These are phyloP conservation scores for Microtus montanus DNA, from an alignment of 2,113 vertebrate genomes.

Conservation along the genomic window DNA sequence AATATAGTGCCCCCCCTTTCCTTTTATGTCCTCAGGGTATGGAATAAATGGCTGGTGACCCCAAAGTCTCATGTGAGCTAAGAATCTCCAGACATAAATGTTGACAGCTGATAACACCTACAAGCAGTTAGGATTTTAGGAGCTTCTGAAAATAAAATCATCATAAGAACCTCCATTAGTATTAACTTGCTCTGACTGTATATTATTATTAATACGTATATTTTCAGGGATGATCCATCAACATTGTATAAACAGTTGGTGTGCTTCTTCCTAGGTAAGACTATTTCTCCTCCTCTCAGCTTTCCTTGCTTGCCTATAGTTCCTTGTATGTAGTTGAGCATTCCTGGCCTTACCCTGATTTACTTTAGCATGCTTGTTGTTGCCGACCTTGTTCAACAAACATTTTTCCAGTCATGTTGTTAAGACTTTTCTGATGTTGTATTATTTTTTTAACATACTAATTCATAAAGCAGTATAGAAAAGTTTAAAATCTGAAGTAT, in stretches of 20 bases:
- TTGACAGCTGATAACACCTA: not conserved
- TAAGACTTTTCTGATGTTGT: not conserved
- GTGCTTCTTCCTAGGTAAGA: not conserved
- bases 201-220: not conserved
- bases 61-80: not conserved
- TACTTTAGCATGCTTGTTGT: not conserved
- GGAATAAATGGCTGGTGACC: not conserved
- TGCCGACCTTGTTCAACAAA: not conserved
- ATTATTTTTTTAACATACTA: not conserved
- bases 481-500: not conserved
- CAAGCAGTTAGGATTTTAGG: not conserved
- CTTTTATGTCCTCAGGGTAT: not conserved
- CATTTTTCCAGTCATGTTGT: not conserved
- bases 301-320: not conserved
- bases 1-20: not conserved
- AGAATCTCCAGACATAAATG: not conserved
- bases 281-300: not conserved
- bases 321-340: not conserved
- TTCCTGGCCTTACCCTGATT: not conserved
- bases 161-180: not conserved
- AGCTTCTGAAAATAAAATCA: not conserved
- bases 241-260: not conserved
- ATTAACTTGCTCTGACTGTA: not conserved
- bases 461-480: not conserved
- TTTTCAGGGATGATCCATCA: not conserved